These are phyloP conservation scores for Cecidostiba fungosa DNA, from an alignment of 2,888 invertebrate genomes.

Conservation along the genomic window DNA sequence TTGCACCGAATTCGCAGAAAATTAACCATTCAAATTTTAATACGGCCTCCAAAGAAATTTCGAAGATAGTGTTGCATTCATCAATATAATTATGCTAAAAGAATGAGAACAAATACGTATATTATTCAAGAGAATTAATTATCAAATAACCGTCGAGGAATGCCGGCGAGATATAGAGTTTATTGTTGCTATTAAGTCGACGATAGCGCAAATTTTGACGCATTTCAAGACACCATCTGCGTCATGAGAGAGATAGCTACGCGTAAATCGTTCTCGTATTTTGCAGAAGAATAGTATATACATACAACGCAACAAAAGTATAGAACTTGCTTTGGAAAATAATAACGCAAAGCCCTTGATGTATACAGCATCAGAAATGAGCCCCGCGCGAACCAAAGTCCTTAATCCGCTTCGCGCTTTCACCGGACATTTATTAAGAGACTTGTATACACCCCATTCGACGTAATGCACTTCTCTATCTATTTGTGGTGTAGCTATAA, in stretches of 20 bases:
- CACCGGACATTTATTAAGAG: not conserved
- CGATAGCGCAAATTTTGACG: slow-evolving; percentile 8
- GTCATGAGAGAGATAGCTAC: not conserved
- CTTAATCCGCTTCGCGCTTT: not conserved
- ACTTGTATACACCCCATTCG: not conserved
- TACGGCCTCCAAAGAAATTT: no score
- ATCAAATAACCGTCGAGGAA: not conserved
- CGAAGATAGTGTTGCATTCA: no score
- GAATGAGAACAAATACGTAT: not conserved
- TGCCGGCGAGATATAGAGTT: not conserved
- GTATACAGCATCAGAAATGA: not conserved
- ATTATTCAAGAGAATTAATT: not conserved
- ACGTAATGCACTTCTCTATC: not conserved
- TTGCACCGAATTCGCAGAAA: no score
- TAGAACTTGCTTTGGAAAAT: not conserved
- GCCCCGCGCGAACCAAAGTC: not conserved
- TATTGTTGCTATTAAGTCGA: not conserved
- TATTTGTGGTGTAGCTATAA: not conserved
- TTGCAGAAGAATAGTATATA: not conserved
- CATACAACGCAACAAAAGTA: not conserved
- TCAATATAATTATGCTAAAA: not conserved
- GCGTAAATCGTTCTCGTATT: not conserved
- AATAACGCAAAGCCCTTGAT: not conserved
- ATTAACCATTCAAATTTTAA: no score
- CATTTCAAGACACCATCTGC: not conserved